Percentiles rank a stretch among this genome's conserved stretches.
These are phyloP conservation scores for Ciona savignyi DNA, from an alignment of 23 tunicate species.

Conservation along the genomic window DNA sequence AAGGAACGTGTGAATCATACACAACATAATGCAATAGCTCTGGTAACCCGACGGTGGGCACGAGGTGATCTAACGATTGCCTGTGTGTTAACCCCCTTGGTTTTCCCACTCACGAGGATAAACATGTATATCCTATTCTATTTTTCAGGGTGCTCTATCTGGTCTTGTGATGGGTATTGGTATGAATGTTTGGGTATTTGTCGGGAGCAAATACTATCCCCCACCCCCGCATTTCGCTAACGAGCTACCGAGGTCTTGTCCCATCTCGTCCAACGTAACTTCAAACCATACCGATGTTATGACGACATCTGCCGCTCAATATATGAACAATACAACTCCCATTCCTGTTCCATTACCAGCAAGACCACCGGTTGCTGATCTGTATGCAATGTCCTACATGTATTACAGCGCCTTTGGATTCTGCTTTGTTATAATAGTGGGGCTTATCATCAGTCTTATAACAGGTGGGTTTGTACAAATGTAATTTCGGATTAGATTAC, in stretches of 20 bases:
- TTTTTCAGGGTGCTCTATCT: constrained; percentile 39
- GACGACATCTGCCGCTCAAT: not conserved
- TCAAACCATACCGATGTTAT: constrained; percentile 2
- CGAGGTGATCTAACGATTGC: too few relatives aligned
- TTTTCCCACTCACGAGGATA: too few relatives aligned
- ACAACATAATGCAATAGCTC: too few relatives aligned
- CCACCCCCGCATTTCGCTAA: constrained; percentile 15
- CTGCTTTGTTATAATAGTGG: too few relatives aligned
- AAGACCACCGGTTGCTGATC: constrained; percentile 1
- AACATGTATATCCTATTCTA: too few relatives aligned
- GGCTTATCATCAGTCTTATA: constrained; percentile 9
- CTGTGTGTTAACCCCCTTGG: too few relatives aligned
- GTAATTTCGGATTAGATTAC: too few relatives aligned
- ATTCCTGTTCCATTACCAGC: too few relatives aligned
- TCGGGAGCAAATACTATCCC: constrained; percentile 26
- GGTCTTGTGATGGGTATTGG: constrained; percentile 17
- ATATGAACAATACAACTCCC: not conserved
- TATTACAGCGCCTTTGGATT: constrained; percentile 34
- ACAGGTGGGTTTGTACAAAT: too few relatives aligned
- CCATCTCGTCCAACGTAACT: constrained; percentile 13
- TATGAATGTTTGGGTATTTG: constrained; percentile 20
- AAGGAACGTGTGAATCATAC: too few relatives aligned
- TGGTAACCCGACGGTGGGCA: too few relatives aligned
- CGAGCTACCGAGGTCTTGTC: constrained; percentile 8
- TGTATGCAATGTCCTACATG: constrained; percentile 42